These are phyloP conservation scores for Globodera ellingtonae DNA, from an alignment of 1,140 invertebrate species.

Conservation along the genomic window DNA sequence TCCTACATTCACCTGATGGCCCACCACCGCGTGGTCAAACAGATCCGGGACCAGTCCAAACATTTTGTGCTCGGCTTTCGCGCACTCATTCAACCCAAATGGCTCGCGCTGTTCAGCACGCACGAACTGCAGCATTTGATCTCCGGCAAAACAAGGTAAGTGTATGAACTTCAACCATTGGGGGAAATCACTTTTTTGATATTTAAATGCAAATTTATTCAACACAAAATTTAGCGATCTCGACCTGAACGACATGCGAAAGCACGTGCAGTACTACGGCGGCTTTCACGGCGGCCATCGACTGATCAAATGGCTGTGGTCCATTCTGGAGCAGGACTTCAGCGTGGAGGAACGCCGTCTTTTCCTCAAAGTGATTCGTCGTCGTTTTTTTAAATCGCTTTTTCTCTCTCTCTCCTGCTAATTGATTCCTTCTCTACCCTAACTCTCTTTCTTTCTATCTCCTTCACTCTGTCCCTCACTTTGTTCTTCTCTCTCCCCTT, in stretches of 20 bases:
- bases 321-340: conserved; percentile 94
- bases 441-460: too few relatives aligned
- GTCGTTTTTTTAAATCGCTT: conserved; percentile 15
- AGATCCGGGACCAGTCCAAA: conserved; percentile 92
- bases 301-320: conserved; percentile 97
- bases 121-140: conserved; percentile 79
- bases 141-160: conserved; percentile 67
- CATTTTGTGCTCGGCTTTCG: conserved; percentile 95
- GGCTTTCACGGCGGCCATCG: conserved; percentile 97
- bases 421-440: not conserved
- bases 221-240: conserved; percentile 50
- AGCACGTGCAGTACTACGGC: conserved; percentile 79
- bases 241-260: conserved; percentile 55
- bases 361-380: conserved; percentile 81
- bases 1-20: conserved; percentile 98
- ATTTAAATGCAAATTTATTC: conserved; percentile 8
- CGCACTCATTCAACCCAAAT: conserved; percentile 90
- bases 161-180: too few relatives aligned
- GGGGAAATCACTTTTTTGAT: not conserved
- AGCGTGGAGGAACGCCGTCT: conserved; percentile 83
- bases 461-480: not conserved
- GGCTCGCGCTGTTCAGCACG: conserved; percentile 91
- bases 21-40: conserved; percentile 93
- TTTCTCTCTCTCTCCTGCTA: not conserved
- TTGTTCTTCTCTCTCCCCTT: not conserved